Percentiles rank a stretch among this genome's conserved stretches.
phyloP scores from a whole-genome alignment of 2,113 vertebrate genomes.

The Oryzias javanicus region DNA sequence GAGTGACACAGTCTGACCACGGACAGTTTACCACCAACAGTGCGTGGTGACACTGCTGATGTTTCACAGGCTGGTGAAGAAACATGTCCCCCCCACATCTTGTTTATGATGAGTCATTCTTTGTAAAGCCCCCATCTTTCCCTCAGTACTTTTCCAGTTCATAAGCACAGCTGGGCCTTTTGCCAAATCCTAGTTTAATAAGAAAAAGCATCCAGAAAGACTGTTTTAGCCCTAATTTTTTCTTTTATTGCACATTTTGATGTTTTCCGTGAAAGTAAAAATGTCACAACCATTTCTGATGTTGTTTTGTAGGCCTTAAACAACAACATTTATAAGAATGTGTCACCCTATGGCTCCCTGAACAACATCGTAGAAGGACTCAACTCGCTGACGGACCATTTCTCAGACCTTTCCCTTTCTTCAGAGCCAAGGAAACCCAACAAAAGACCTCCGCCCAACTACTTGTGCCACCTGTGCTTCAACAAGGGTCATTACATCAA shows the following conservation, averaged over 20 bases:
- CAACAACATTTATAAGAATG: slow-evolving; percentile 92
- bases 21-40: slow-evolving; percentile 58
- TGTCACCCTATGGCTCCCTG: slow-evolving; percentile 94
- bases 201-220: slow-evolving; percentile 52
- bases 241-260: slow-evolving; percentile 10
- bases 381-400: slow-evolving; percentile 96
- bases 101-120: slow-evolving; percentile 72
- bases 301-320: slow-evolving; percentile 83
- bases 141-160: slow-evolving; percentile 73
- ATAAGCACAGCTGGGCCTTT: slow-evolving; percentile 69
- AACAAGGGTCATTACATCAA: slow-evolving; percentile 99
- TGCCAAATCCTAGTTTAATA: slow-evolving; percentile 74
- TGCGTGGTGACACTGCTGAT: slow-evolving; percentile 61
- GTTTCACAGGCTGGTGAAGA: slow-evolving; percentile 50
- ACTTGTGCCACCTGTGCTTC: slow-evolving; percentile 98
- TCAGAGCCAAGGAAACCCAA: slow-evolving; percentile 96
- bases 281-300: slow-evolving; percentile 2
- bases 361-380: slow-evolving; percentile 98
- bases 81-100: slow-evolving; percentile 56
- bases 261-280: neutral
- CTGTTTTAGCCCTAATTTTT: slow-evolving; percentile 5
- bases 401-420: slow-evolving; percentile 94
- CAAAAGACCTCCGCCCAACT: slow-evolving; percentile 97
- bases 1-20: slow-evolving; percentile 41
- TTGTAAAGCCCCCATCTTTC: slow-evolving; percentile 58